Percentiles rank a stretch among this genome's conserved stretches.
Conservation (phyloP, 2,797 vertebrate genomes). For the Crocodylus rhombifer region DNA sequence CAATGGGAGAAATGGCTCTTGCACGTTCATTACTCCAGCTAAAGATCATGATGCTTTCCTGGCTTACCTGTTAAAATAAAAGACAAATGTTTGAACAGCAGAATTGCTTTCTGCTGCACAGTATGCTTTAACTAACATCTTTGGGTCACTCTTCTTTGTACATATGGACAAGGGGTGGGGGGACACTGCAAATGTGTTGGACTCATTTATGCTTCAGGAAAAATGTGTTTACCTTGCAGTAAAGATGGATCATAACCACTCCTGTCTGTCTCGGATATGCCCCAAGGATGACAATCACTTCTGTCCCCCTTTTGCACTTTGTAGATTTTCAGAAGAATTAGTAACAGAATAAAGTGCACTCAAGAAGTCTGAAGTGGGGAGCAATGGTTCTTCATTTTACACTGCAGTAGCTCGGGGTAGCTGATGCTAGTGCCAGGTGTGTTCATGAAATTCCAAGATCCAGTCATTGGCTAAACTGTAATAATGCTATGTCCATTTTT, state of each 20-base stretch:
- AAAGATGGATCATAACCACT: neutral
- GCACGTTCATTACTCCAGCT: too few species aligned
- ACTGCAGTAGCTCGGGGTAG: neutral
- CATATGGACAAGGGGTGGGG: neutral
- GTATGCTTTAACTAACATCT: neutral
- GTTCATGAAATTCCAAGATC: neutral
- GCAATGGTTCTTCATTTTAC: fast-evolving
- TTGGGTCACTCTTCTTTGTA: neutral
- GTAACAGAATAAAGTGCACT: neutral
- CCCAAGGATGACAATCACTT: neutral
- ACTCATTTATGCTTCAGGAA: neutral
- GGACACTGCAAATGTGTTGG: neutral
- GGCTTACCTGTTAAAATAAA: too few species aligned
- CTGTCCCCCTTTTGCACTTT: neutral
- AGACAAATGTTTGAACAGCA: neutral
- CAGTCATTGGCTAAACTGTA: neutral
- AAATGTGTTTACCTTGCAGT: neutral
- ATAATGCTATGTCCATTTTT: neutral
- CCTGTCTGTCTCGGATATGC: neutral
- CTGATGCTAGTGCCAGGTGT: neutral
- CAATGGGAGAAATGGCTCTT: neutral
- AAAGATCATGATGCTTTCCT: neutral
- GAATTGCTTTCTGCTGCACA: neutral
- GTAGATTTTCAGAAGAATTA: neutral
- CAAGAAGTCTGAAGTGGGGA: neutral